phyloP scores from a whole-genome alignment of 2,888 invertebrate genomes.

The Peribatodes rhomboidaria region DNA sequence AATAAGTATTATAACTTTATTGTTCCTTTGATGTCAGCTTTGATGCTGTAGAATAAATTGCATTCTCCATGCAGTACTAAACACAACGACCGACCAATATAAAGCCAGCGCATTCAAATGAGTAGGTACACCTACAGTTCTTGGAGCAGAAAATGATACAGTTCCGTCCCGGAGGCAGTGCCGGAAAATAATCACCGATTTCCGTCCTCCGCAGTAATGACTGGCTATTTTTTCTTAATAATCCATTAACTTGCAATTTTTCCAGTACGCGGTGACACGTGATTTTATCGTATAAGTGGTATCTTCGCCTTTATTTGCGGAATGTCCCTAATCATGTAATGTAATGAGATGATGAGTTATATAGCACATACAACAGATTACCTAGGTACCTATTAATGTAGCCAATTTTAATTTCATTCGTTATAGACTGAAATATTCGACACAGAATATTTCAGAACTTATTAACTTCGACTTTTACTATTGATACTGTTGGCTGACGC shows the following conservation, averaged over 20 bases:
- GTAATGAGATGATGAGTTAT: constrained; percentile 7
- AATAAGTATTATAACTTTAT: too few species aligned
- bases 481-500: too few species aligned
- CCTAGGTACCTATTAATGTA: too few species aligned
- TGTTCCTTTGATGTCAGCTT: too few species aligned
- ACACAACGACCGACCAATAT: background rate
- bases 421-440: too few species aligned
- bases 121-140: constrained; percentile 14
- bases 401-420: background rate
- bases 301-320: constrained; percentile 17
- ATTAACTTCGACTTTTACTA: too few species aligned
- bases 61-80: too few species aligned
- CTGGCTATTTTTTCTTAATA: constrained; percentile 60
- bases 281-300: constrained; percentile 32
- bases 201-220: constrained; percentile 53
- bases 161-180: constrained; percentile 31
- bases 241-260: constrained; percentile 67
- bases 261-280: constrained; percentile 50
- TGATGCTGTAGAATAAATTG: too few species aligned
- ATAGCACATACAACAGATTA: background rate
- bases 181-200: constrained; percentile 48
- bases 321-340: background rate
- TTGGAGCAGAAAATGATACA: constrained; percentile 28
- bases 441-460: too few species aligned
- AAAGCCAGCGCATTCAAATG: constrained; percentile 10